Evolutionary conservation across 2,888 invertebrate genomes (phyloP).

Genomic region (Torymus tubicola): DNA sequence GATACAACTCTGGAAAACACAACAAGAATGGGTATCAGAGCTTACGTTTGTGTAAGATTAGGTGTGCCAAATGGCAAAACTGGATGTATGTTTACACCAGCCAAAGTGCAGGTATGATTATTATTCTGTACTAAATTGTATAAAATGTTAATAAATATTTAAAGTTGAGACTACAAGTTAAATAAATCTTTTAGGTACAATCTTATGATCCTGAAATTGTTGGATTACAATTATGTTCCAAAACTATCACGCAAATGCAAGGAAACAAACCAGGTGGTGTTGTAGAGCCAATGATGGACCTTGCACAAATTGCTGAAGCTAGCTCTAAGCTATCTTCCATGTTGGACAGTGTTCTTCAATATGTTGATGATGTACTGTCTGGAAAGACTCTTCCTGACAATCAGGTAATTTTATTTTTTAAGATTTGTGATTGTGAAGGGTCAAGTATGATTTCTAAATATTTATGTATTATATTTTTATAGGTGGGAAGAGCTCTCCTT

Average conservation of each 20-base stretch:
- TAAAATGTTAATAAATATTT: background rate
- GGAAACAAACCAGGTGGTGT: conserved; percentile 74
- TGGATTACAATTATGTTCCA: conserved; percentile 88
- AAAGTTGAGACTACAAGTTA: background rate
- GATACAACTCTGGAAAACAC: conserved; percentile 93
- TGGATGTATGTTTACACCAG: conserved; percentile 97
- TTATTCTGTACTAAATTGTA: conserved; percentile 4
- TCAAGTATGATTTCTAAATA: background rate
- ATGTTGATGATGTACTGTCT: conserved; percentile 95
- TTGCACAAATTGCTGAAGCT: conserved; percentile 91
- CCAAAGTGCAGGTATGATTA: conserved; percentile 84
- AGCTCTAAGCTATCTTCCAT: conserved; percentile 86
- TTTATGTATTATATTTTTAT: conserved; percentile 34
- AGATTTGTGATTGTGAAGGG: background rate
- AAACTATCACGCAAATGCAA: conserved; percentile 80
- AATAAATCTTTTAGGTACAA: conserved; percentile 78
- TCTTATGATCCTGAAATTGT: conserved; percentile 95
- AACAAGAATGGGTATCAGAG: conserved; percentile 92
- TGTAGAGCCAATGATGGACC: conserved; percentile 84
- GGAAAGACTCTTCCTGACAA: conserved; percentile 85
- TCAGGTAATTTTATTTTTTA: conserved; percentile 77
- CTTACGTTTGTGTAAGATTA: conserved; percentile 93
- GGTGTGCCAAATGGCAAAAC: conserved; percentile 96
- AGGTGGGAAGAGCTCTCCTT: conserved; percentile 90
- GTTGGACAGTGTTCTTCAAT: conserved; percentile 87